Evolutionary conservation across 1,140 invertebrate genomes (phyloP).

Genomic region (Eriosoma lanigerum): DNA sequence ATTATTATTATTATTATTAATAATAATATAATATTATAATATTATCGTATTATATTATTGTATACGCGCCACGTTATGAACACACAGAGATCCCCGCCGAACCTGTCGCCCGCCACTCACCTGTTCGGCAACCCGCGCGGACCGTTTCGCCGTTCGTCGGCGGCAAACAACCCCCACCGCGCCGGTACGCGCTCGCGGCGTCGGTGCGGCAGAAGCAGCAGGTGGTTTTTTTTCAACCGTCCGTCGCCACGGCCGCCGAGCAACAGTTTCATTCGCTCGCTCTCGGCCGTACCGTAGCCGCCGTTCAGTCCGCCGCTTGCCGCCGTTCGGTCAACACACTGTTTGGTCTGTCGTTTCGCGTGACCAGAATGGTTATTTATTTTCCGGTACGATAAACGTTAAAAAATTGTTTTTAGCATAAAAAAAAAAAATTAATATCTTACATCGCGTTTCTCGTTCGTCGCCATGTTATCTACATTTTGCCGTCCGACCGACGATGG

Average conservation of each 20-base stretch:
- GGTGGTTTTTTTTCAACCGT: slow-evolving; percentile 42
- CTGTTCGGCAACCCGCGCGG: neutral
- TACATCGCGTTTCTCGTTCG: too few relatives aligned
- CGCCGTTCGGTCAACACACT: neutral
- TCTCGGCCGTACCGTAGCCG: neutral
- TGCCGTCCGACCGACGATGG: too few relatives aligned
- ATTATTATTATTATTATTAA: neutral
- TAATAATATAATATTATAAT: too few relatives aligned
- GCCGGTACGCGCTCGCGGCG: neutral
- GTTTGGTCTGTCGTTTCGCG: neutral
- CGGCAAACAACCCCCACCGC: slow-evolving; percentile 35
- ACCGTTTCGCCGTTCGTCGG: neutral
- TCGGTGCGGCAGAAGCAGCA: slow-evolving; percentile 17
- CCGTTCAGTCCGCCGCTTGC: neutral
- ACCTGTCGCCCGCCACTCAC: slow-evolving; percentile 16
- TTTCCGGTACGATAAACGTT: too few relatives aligned
- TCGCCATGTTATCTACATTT: too few relatives aligned
- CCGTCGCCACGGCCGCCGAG: neutral
- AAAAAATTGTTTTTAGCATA: too few relatives aligned
- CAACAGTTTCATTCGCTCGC: slow-evolving; percentile 43
- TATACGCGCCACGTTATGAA: neutral
- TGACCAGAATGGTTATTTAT: too few relatives aligned
- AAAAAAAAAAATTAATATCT: too few relatives aligned
- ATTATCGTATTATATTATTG: neutral
- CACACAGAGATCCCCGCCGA: neutral